Percentiles rank a stretch among this genome's conserved stretches.
Evolutionary conservation across 2,113 vertebrate species (phyloP).

Genomic region (Daboia siamensis): DNA sequence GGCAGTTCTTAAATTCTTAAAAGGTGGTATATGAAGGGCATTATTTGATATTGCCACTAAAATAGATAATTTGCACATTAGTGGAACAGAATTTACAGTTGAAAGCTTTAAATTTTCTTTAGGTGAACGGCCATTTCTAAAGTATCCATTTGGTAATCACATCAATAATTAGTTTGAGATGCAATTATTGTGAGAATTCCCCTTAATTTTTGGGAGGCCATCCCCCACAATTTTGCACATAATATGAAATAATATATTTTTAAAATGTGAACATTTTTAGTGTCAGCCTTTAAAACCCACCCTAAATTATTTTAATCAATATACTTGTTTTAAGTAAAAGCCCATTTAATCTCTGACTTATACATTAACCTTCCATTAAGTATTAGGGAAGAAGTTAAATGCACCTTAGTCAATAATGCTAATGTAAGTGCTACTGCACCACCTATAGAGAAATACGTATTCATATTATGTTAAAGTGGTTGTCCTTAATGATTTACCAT

Average conservation of each 20-base stretch:
- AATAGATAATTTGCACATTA: conserved; percentile 21
- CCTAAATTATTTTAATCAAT: conserved; percentile 90
- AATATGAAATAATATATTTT: conserved; percentile 74
- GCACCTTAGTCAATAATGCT: conserved; percentile 94
- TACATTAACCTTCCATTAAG: conserved; percentile 99
- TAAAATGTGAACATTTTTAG: conserved; percentile 79
- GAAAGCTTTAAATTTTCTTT: conserved; percentile 42
- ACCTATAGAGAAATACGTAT: conserved; percentile 85
- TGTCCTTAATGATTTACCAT: conserved; percentile 81
- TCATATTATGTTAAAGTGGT: conserved; percentile 92
- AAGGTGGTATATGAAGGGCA: conserved; percentile 45
- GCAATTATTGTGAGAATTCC: conserved; percentile 74
- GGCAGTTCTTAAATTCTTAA: background rate
- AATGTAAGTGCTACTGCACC: conserved; percentile 78
- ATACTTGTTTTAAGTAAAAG: conserved; percentile 93
- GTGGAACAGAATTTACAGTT: conserved; percentile 32
- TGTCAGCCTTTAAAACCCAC: conserved; percentile 78
- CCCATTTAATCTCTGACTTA: conserved; percentile 90
- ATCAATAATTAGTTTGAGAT: conserved; percentile 63
- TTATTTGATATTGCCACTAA: conserved; percentile 12
- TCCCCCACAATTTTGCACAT: conserved; percentile 67
- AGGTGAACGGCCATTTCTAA: conserved; percentile 63
- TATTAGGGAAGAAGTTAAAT: conserved; percentile 91
- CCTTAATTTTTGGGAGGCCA: conserved; percentile 66
- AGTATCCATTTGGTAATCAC: conserved; percentile 67